Evolutionary conservation across 2,113 vertebrate species (phyloP).

Genomic region (Pterocles gutturalis): DNA sequence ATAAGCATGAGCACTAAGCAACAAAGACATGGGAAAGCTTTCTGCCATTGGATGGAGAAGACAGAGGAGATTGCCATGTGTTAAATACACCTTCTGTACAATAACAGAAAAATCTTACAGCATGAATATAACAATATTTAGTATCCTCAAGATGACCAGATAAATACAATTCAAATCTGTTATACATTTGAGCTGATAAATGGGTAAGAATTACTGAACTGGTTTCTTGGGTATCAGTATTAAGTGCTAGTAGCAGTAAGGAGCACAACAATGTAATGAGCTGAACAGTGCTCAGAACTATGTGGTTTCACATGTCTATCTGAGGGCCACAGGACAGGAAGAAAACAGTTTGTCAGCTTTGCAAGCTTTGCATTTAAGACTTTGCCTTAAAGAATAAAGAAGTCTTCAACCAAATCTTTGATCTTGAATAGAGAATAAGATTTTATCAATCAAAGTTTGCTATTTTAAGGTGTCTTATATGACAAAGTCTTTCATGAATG

Average conservation of each 20-base stretch:
- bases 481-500: background rate
- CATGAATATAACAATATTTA: background rate
- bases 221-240: background rate
- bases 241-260: background rate
- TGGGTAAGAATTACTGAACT: background rate
- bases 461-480: background rate
- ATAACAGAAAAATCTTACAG: background rate
- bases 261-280: background rate
- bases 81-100: fast-evolving
- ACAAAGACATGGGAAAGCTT: background rate
- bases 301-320: fast-evolving
- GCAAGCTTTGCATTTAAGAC: background rate
- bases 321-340: background rate
- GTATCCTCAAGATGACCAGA: background rate
- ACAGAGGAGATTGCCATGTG: background rate
- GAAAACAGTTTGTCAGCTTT: background rate
- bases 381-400: background rate
- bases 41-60: background rate
- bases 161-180: background rate
- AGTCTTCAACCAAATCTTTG: background rate
- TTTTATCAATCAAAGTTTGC: background rate
- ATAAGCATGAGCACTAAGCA: background rate
- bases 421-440: fast-evolving
- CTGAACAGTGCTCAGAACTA: background rate
- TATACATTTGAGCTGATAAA: background rate